A percentile compares a stretch with the other conserved stretches of the same genome.
Conservation (phyloP, 92 coral and sea anemone species). For the Desmophyllum pertusum region DNA sequence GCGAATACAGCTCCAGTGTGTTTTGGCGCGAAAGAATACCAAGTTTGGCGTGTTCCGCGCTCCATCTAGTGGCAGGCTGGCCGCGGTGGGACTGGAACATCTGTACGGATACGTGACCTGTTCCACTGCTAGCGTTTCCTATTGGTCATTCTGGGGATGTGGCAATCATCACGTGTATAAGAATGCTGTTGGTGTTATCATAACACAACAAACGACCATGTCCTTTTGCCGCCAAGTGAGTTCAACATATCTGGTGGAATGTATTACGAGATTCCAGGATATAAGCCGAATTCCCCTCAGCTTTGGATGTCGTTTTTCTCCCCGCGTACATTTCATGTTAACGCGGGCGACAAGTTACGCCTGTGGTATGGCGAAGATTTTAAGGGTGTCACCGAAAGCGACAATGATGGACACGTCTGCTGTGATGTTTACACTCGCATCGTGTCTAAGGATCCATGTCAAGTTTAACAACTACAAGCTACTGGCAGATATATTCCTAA, state of each 20-base stretch:
- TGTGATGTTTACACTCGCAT: slow-evolving; percentile 6
- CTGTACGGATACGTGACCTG: slow-evolving; percentile 10
- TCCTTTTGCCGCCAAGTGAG: slow-evolving; percentile 1
- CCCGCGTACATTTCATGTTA: background rate
- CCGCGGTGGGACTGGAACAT: background rate
- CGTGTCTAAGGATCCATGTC: background rate
- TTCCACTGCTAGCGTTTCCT: background rate
- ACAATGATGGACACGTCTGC: slow-evolving; percentile 15
- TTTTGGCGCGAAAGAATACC: background rate
- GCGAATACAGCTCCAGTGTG: background rate
- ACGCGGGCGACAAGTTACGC: background rate
- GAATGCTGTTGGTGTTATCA: background rate
- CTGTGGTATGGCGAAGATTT: slow-evolving; percentile 26
- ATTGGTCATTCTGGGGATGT: slow-evolving; percentile 35
- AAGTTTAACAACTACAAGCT: too few relatives aligned
- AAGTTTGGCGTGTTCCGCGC: background rate
- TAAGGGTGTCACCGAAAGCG: background rate
- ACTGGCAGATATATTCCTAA: background rate
- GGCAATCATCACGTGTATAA: background rate
- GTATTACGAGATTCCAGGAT: slow-evolving; percentile 18
- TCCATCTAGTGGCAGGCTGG: background rate
- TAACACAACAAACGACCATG: background rate
- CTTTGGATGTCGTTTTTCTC: background rate
- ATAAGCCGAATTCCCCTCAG: background rate
- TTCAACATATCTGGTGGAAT: background rate